phyloP scores from a whole-genome alignment of 2,113 vertebrate genomes.

The Centropus bengalensis region DNA sequence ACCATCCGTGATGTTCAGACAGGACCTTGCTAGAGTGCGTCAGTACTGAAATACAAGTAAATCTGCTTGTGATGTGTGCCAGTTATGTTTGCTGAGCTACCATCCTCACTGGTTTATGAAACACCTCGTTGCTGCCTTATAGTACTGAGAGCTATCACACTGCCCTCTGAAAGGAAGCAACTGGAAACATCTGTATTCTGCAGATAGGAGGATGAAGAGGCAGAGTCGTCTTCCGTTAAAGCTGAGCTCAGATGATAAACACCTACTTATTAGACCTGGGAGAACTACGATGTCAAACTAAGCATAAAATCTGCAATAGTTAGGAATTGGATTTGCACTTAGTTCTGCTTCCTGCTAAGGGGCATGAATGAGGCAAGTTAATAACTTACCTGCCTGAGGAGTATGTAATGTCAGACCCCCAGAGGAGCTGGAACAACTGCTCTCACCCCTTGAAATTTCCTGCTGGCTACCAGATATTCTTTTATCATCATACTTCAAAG shows the following conservation, averaged over 20 bases:
- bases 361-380: not conserved
- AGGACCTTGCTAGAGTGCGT: not conserved
- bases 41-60: not conserved
- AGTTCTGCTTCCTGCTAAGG: not conserved
- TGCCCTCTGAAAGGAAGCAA: not conserved
- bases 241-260: not conserved
- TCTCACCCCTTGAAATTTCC: conserved; percentile 3
- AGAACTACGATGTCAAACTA: not conserved
- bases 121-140: not conserved
- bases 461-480: not conserved
- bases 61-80: rapidly evolving
- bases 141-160: not conserved
- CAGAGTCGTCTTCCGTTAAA: not conserved
- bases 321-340: not conserved
- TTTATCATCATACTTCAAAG: conserved; percentile 27
- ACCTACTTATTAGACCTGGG: not conserved
- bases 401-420: not conserved
- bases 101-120: not conserved
- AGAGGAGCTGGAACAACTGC: conserved; percentile 10
- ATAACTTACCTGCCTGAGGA: conserved; percentile 3
- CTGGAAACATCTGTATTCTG: not conserved
- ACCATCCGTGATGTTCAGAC: no score
- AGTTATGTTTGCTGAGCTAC: not conserved
- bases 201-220: not conserved
- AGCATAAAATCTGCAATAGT: not conserved